These are phyloP conservation scores for Polia nebulosa DNA, from an alignment of 2,888 invertebrate species.

Conservation along the genomic window DNA sequence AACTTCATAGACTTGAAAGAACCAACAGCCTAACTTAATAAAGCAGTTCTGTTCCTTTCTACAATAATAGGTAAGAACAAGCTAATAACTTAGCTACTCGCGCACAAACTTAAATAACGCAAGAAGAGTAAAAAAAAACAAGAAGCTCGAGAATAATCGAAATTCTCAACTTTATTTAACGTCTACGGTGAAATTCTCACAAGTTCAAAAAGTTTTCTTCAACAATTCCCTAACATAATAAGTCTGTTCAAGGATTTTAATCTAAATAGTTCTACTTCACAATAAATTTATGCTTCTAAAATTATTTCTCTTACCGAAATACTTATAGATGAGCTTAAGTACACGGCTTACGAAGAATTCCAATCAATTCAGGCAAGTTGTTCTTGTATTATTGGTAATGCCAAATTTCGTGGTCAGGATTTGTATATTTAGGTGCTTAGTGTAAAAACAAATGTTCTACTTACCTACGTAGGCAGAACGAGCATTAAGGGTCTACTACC, in stretches of 20 bases:
- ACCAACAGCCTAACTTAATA: conserved; percentile 2
- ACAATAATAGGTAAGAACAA: conserved; percentile 2
- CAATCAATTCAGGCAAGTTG: neutral
- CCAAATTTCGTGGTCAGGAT: neutral
- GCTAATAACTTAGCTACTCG: conserved; percentile 24
- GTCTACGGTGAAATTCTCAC: conserved; percentile 42
- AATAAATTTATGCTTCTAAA: conserved; percentile 49
- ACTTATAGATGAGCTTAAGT: conserved; percentile 6
- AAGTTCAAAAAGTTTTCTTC: conserved; percentile 56
- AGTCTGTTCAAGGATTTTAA: conserved; percentile 62
- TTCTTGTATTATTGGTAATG: conserved; percentile 1
- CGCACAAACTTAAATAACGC: conserved; percentile 49
- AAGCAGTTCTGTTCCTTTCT: conserved; percentile 12
- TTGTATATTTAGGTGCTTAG: neutral
- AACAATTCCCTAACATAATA: conserved; percentile 62
- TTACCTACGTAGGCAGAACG: no score
- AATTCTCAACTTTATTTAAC: conserved; percentile 60
- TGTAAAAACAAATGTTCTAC: no score
- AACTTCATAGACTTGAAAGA: neutral
- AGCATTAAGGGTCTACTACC: no score
- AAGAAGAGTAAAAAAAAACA: conserved; percentile 49
- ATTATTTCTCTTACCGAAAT: conserved; percentile 39
- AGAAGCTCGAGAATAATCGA: conserved; percentile 50
- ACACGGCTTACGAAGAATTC: conserved; percentile 23
- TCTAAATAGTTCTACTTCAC: conserved; percentile 62